A percentile compares a stretch with the other conserved stretches of the same genome.
Conservation (phyloP, 1,140 invertebrate species). For the Mesaphorura yosii region DNA sequence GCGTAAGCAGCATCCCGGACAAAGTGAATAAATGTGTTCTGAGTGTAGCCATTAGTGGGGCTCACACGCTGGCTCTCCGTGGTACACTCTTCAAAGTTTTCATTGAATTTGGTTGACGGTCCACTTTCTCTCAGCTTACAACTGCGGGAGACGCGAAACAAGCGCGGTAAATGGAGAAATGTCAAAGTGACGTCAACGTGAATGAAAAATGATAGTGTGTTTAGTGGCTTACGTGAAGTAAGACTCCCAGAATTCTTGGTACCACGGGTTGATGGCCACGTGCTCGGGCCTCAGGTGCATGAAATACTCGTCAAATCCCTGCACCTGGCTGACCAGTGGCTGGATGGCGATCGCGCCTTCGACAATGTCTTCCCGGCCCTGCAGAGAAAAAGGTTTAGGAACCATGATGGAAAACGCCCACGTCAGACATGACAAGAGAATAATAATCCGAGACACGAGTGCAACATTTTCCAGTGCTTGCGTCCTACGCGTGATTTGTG, state of each 20-base stretch:
- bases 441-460: no score
- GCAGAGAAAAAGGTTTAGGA: slow-evolving; percentile 26
- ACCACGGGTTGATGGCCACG: slow-evolving; percentile 44
- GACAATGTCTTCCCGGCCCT: slow-evolving; percentile 34
- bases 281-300: slow-evolving; percentile 35
- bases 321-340: slow-evolving; percentile 39
- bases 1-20: slow-evolving; percentile 46
- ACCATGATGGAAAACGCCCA: slow-evolving; percentile 27
- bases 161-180: not conserved
- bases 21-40: slow-evolving; percentile 44
- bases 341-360: slow-evolving; percentile 47
- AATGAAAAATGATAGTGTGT: not conserved
- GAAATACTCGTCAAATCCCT: slow-evolving; percentile 46
- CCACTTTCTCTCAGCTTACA: slow-evolving; percentile 9
- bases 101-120: slow-evolving; percentile 18
- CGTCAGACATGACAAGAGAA: not conserved
- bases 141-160: not conserved
- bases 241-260: slow-evolving; percentile 52
- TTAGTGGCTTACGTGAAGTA: slow-evolving; percentile 43
- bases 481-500: no score
- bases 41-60: slow-evolving; percentile 35
- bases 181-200: not conserved
- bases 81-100: slow-evolving; percentile 14
- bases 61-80: slow-evolving; percentile 15
- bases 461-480: no score